These are phyloP conservation scores for Drosophila helvetica DNA, from an alignment of 2,888 invertebrate genomes.

Conservation along the genomic window DNA sequence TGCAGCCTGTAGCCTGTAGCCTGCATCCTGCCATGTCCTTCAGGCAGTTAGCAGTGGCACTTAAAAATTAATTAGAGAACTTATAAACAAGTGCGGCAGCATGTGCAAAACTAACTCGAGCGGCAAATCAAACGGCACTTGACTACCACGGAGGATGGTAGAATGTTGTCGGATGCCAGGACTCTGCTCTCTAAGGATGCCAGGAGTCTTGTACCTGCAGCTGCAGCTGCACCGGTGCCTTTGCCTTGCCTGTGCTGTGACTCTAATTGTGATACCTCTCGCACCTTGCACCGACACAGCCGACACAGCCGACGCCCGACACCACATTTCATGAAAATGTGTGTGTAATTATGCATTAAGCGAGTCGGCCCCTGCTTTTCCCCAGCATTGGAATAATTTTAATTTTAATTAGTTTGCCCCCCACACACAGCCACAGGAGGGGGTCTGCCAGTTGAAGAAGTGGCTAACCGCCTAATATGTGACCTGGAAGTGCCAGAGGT, in stretches of 20 bases:
- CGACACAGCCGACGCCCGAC: constrained; percentile 38
- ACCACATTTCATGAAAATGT: constrained; percentile 78
- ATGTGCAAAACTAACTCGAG: constrained; percentile 77
- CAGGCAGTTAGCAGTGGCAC: constrained; percentile 75
- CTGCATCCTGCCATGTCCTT: constrained; percentile 55
- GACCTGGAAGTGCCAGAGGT: background rate
- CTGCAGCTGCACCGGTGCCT: constrained; percentile 4
- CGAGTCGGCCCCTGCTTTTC: constrained; percentile 47
- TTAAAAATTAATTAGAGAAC: constrained; percentile 79
- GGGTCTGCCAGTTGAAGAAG: constrained; percentile 39
- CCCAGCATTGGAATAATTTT: constrained; percentile 70
- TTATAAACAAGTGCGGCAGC: constrained; percentile 77
- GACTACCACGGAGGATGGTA: constrained; percentile 43
- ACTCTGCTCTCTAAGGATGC: constrained; percentile 33
- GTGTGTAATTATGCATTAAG: constrained; percentile 79
- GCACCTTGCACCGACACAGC: constrained; percentile 30
- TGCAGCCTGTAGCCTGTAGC: constrained; percentile 34
- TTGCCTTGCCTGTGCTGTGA: background rate
- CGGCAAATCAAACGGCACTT: constrained; percentile 78
- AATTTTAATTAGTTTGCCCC: constrained; percentile 71
- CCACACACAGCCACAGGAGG: no score
- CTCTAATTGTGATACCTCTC: constrained; percentile 38
- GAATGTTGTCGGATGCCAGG: constrained; percentile 29
- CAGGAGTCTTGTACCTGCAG: constrained; percentile 1
- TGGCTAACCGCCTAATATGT: constrained; percentile 22